A percentile compares a stretch with the other conserved stretches of the same genome.
Conservation (phyloP, 2,888 invertebrate genomes). For the Cephus sareptanus region DNA sequence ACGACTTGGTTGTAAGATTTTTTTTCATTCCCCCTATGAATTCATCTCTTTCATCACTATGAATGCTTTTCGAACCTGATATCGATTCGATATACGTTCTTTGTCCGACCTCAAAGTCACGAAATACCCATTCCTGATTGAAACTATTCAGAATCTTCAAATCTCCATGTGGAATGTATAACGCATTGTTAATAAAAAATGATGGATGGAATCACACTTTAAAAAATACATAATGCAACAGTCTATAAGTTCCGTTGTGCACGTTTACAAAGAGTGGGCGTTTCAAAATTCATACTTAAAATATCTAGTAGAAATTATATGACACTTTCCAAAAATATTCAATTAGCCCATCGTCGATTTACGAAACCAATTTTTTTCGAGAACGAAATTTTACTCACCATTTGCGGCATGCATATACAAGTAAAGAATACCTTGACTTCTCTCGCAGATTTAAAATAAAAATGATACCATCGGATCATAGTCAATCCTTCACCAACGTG, state of each 20-base stretch:
- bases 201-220: background rate
- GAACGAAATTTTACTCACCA: background rate
- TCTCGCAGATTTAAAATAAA: background rate
- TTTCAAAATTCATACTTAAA: background rate
- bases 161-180: background rate
- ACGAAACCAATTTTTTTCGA: background rate
- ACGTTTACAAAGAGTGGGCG: background rate
- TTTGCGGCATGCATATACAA: background rate
- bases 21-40: background rate
- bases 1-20: background rate
- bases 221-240: background rate
- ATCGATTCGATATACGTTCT: background rate
- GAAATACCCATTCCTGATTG: background rate
- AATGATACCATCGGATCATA: background rate
- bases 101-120: background rate
- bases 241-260: background rate
- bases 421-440: background rate
- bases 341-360: background rate
- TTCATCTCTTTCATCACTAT: background rate
- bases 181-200: background rate
- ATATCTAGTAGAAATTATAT: background rate
- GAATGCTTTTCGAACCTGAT: background rate
- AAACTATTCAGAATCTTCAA: background rate
- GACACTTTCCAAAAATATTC: background rate
- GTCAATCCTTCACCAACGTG: conserved; percentile 69